Evolutionary conservation across 1,140 invertebrate genomes (phyloP).

Genomic region (Zaprionus taronus): DNA sequence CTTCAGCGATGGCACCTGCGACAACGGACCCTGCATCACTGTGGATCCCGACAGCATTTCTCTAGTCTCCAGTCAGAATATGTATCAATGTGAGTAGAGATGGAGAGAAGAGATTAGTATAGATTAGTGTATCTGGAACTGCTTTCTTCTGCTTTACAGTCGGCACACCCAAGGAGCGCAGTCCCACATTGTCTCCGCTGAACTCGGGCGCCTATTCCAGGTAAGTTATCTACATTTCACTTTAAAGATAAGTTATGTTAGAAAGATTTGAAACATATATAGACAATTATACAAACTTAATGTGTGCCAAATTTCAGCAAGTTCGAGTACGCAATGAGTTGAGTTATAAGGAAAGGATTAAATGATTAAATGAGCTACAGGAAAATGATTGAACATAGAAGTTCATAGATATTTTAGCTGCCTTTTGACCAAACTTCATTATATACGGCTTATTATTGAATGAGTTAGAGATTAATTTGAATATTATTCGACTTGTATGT

Average conservation of each 20-base stretch:
- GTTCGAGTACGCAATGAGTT: no score
- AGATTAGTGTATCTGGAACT: neutral
- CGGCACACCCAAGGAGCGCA: slow-evolving; percentile 92
- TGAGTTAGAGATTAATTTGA: no score
- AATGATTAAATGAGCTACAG: no score
- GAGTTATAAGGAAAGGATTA: neutral
- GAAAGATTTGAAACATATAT: neutral
- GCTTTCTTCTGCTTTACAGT: slow-evolving; percentile 85
- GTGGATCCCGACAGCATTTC: slow-evolving; percentile 84
- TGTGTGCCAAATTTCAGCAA: neutral
- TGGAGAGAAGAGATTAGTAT: neutral
- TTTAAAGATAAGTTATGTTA: neutral
- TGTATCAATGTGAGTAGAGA: slow-evolving; percentile 91
- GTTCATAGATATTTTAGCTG: no score
- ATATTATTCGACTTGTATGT: no score
- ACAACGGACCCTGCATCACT: slow-evolving; percentile 83
- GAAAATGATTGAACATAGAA: neutral
- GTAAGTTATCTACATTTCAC: slow-evolving; percentile 81
- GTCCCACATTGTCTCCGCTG: slow-evolving; percentile 91
- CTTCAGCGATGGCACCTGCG: slow-evolving; percentile 83
- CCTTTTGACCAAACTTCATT: no score
- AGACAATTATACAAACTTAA: neutral
- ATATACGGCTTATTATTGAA: no score
- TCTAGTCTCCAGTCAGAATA: slow-evolving; percentile 86
- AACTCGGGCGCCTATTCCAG: slow-evolving; percentile 91